Evolutionary conservation across 2,113 vertebrate species (phyloP).

Genomic region (Syngnathoides biaculeatus): DNA sequence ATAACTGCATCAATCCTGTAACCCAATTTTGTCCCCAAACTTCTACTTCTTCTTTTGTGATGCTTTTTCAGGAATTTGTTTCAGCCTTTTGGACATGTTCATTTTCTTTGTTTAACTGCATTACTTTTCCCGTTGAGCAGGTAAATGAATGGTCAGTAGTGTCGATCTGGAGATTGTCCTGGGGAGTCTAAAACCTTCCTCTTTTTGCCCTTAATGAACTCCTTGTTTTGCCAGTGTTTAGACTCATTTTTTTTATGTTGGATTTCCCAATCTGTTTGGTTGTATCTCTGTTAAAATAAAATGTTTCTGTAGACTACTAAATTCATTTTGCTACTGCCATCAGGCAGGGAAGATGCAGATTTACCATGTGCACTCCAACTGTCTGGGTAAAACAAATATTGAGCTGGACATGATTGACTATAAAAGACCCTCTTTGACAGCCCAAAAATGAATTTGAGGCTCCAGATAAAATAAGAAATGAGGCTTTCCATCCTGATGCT

Average conservation of each 20-base stretch:
- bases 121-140: not conserved
- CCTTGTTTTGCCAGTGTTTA: too few species aligned
- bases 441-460: constrained; percentile 2
- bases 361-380: not conserved
- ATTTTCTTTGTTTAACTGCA: not conserved
- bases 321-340: too few species aligned
- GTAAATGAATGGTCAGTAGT: too few species aligned
- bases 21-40: not conserved
- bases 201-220: too few species aligned
- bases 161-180: too few species aligned
- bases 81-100: not conserved
- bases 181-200: too few species aligned
- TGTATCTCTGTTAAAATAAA: too few species aligned
- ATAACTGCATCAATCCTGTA: not conserved
- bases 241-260: too few species aligned
- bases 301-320: too few species aligned
- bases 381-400: not conserved
- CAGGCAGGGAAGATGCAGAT: not conserved
- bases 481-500: constrained; percentile 17
- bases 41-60: not conserved
- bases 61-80: not conserved
- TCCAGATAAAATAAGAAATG: constrained; percentile 12
- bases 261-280: too few species aligned
- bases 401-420: not conserved
- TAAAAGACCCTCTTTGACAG: not conserved